Evolutionary conservation across 2,113 vertebrate species (phyloP).

Genomic region (Microtus oregoni): DNA sequence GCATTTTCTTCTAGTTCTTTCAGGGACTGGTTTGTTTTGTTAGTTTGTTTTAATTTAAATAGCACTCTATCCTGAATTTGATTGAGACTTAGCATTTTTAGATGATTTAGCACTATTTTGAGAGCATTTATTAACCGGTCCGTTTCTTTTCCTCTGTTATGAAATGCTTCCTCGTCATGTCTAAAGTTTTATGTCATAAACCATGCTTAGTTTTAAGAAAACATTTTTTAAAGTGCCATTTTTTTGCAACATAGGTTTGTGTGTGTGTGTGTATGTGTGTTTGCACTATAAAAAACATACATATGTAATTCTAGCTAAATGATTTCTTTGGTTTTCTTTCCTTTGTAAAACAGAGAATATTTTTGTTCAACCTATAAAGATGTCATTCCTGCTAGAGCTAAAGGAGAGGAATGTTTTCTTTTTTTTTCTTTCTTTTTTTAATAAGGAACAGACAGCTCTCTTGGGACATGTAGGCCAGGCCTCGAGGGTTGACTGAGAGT

Average conservation of each 20-base stretch:
- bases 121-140: background rate
- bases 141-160: background rate
- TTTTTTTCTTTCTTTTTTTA: background rate
- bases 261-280: background rate
- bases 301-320: background rate
- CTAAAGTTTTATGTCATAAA: background rate
- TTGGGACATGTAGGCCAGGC: background rate
- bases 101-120: background rate
- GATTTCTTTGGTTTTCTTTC: background rate
- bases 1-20: constrained; percentile 4
- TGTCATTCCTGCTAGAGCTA: background rate
- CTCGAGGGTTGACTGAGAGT: background rate
- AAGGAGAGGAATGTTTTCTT: background rate
- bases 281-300: background rate
- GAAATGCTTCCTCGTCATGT: background rate
- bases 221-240: background rate
- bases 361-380: background rate
- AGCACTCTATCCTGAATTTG: background rate
- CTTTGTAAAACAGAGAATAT: constrained; percentile 1
- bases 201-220: background rate
- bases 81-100: background rate
- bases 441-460: background rate
- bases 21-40: background rate
- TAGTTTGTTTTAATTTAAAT: background rate
- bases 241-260: background rate